These are phyloP conservation scores for Vespertilio murinus DNA, from an alignment of 2,797 vertebrate species.

Conservation along the genomic window DNA sequence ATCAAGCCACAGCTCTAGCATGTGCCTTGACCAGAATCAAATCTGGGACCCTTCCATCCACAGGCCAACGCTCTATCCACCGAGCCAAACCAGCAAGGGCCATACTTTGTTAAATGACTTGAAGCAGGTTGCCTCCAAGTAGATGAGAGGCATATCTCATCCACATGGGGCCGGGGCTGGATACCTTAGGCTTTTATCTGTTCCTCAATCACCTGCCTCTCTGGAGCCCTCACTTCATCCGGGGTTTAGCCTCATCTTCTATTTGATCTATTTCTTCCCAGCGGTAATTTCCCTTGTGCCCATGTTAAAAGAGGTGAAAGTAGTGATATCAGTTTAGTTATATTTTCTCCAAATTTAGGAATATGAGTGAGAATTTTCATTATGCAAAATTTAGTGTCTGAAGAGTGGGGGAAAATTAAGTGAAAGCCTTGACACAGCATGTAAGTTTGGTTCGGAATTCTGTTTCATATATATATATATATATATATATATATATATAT, in stretches of 20 bases:
- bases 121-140: not conserved
- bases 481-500: too few relatives aligned
- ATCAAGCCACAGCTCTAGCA: too few relatives aligned
- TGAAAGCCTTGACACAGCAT: not conserved
- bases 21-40: too few relatives aligned
- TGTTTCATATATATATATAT: not conserved
- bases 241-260: not conserved
- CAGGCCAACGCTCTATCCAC: too few relatives aligned
- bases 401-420: not conserved
- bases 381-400: not conserved
- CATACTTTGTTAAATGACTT: not conserved
- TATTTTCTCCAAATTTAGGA: not conserved
- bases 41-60: too few relatives aligned
- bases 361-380: not conserved
- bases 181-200: not conserved
- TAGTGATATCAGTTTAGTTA: not conserved
- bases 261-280: not conserved
- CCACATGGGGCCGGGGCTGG: not conserved
- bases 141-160: not conserved
- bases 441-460: conserved; percentile 13
- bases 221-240: not conserved
- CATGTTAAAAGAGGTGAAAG: not conserved
- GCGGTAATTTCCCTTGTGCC: not conserved
- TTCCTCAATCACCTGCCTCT: not conserved
- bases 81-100: too few relatives aligned